Percentiles rank a stretch among this genome's conserved stretches.
Conservation (phyloP, 2,797 vertebrate species). For the Acanthurus leucopareius region DNA sequence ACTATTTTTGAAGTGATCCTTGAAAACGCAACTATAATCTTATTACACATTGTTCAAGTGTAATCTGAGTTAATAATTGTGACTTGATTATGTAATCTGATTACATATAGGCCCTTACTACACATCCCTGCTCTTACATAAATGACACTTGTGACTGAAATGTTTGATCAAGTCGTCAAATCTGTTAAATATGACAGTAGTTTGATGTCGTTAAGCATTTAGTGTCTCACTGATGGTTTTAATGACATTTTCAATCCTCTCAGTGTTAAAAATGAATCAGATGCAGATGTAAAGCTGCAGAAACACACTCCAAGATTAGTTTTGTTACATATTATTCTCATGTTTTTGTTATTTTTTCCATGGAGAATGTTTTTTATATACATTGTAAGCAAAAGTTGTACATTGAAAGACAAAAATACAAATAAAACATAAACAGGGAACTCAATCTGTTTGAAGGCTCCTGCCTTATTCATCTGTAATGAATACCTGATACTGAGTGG, state of each 20-base stretch:
- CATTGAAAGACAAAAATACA: slow-evolving; percentile 58
- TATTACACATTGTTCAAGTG: no score
- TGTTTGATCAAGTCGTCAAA: neutral
- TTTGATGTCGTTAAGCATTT: slow-evolving; percentile 27
- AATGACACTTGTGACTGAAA: neutral
- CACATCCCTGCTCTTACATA: neutral
- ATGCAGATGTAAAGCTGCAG: slow-evolving; percentile 46
- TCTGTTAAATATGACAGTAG: slow-evolving; percentile 36
- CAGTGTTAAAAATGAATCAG: slow-evolving; percentile 16
- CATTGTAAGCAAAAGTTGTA: slow-evolving; percentile 65
- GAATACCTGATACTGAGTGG: slow-evolving; percentile 23
- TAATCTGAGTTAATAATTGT: no score
- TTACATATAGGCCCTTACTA: no score
- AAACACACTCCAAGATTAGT: slow-evolving; percentile 33
- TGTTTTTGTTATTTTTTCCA: slow-evolving; percentile 51
- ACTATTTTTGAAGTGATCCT: no score
- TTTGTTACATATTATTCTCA: slow-evolving; percentile 64
- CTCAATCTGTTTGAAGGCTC: slow-evolving; percentile 6
- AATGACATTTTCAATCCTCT: slow-evolving; percentile 27
- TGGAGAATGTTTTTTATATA: slow-evolving; percentile 58
- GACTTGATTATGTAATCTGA: no score
- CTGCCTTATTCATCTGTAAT: slow-evolving; percentile 32
- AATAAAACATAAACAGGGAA: slow-evolving; percentile 70
- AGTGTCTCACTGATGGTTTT: neutral
- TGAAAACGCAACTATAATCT: no score